A percentile compares a stretch with the other conserved stretches of the same genome.
phyloP scores from a whole-genome alignment of 1,140 invertebrate genomes.

The Halesus radiatus region DNA sequence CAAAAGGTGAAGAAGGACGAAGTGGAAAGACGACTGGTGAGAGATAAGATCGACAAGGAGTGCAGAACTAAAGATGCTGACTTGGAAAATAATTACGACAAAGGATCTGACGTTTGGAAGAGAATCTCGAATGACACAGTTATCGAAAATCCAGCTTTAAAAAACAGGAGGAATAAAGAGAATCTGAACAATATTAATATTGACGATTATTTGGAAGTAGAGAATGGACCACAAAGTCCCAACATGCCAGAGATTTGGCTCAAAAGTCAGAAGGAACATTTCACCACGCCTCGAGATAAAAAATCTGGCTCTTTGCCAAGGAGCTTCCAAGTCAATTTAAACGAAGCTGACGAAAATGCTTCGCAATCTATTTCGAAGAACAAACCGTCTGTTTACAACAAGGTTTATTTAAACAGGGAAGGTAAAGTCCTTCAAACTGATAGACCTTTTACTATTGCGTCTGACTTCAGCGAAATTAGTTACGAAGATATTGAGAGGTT shows the following conservation, averaged over 20 bases:
- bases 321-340: constrained; percentile 78
- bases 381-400: constrained; percentile 67
- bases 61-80: constrained; percentile 1
- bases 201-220: constrained; percentile 51
- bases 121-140: constrained; percentile 54
- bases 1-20: constrained; percentile 60
- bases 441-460: constrained; percentile 80
- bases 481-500: constrained; percentile 73
- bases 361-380: constrained; percentile 64
- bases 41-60: constrained; percentile 28
- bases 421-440: constrained; percentile 69
- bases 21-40: constrained; percentile 40
- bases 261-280: constrained; percentile 69
- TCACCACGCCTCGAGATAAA: constrained; percentile 67
- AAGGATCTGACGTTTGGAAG: constrained; percentile 55
- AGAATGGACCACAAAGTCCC: constrained; percentile 64
- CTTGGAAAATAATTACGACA: constrained; percentile 43
- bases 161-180: constrained; percentile 29
- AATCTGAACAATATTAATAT: constrained; percentile 28
- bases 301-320: constrained; percentile 85
- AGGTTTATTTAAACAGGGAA: constrained; percentile 70
- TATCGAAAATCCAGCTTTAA: constrained; percentile 46
- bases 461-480: constrained; percentile 74
- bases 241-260: constrained; percentile 70
- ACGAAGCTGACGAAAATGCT: constrained; percentile 62